A percentile compares a stretch with the other conserved stretches of the same genome.
Evolutionary conservation across 2,797 vertebrate genomes (phyloP).

Genomic region (Euthynnus affinis): DNA sequence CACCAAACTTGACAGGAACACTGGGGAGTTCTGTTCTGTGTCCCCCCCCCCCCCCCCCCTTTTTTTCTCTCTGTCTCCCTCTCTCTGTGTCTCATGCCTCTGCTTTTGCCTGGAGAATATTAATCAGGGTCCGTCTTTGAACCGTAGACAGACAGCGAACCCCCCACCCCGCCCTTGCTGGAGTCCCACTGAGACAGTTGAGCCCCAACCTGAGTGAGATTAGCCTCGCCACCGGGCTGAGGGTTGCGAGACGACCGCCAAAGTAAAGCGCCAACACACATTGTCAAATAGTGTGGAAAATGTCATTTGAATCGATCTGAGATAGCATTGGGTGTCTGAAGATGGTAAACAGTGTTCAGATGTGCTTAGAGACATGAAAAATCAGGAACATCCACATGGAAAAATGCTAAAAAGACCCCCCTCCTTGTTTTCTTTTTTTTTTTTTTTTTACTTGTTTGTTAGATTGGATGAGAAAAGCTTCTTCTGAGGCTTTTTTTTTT

Average conservation of each 20-base stretch:
- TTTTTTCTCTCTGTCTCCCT: slow-evolving; percentile 25
- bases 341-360: slow-evolving; percentile 73
- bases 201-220: slow-evolving; percentile 77
- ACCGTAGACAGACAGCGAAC: slow-evolving; percentile 57
- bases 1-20: slow-evolving; percentile 83
- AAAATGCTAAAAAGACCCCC: slow-evolving; percentile 30
- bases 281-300: slow-evolving; percentile 78
- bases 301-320: slow-evolving; percentile 78
- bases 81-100: slow-evolving; percentile 53
- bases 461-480: slow-evolving; percentile 51
- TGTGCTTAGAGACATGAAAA: slow-evolving; percentile 65
- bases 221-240: slow-evolving; percentile 66
- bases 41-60: neutral
- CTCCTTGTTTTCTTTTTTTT: neutral
- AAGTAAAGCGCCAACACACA: slow-evolving; percentile 62
- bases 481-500: slow-evolving; percentile 48
- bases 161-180: slow-evolving; percentile 28
- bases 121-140: slow-evolving; percentile 81
- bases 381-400: slow-evolving; percentile 47
- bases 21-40: slow-evolving; percentile 79
- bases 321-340: slow-evolving; percentile 59
- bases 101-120: slow-evolving; percentile 78
- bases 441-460: slow-evolving; percentile 45
- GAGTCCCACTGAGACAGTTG: slow-evolving; percentile 66
- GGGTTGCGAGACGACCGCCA: slow-evolving; percentile 59